Base-by-base conservation (phyloP, 2,888 invertebrate species). In the Tanypteryx hageni region DNA sequence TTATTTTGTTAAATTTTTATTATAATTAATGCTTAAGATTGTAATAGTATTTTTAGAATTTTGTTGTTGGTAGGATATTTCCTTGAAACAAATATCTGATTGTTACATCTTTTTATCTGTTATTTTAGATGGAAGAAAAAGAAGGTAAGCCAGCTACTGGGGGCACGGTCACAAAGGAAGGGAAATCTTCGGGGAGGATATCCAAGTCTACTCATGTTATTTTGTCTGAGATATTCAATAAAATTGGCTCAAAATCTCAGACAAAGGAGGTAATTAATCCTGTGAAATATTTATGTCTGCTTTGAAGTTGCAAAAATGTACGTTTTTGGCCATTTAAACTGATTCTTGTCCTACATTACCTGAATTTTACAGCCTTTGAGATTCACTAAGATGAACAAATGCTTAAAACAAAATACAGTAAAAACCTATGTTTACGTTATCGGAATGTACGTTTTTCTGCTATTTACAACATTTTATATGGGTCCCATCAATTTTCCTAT, bases 161-260 rank as follows among this genome's bases (percentile, higher is more conserved):
- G 93, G 95, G 95, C 84, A 95, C 95, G 9, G 93, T 94, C 0
- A 94, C 96, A 0, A 96, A 95, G 94, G 95, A 96, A 57, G 94
- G 94, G 31, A 94, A 95, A 93, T 94, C 94, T 92, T 95, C 96
- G 84, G 95, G 96, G 95, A 95, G 97, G 0, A 95, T 98, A 93
- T 97, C 98, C 7, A 97, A 98, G 94, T 96, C 97, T 27, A 97
- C 97, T n/a, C 98, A 98, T 94, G 98, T 98, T 93, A 97, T 97
- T 93, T 95, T 99, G 93, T 97, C 98, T 0, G 97, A 98, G 94
- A 99, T 99, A 94, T 98, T 99, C 94, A 98, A 98, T 95, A 97
- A 98, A 94, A 98, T 99, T 94, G 98, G 98, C 76, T 97, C 97
- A 86, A 98, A 98, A 95, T 98, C 98, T 93, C 98, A 98, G 93